Conservation (phyloP, 2,113 vertebrate species). For the Tiliqua scincoides region DNA sequence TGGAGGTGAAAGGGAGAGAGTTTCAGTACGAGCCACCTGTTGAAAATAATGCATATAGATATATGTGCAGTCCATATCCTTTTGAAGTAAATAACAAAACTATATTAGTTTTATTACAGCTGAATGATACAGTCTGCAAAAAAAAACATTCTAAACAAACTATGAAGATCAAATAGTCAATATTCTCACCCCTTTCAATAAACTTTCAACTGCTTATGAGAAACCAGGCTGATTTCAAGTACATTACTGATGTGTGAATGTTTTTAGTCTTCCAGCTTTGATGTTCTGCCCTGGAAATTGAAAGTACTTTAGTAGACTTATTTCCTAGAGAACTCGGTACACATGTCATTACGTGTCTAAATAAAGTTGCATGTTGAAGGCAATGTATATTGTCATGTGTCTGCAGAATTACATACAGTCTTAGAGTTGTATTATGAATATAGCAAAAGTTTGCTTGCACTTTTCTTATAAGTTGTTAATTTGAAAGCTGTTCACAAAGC, state of each 20-base stretch:
- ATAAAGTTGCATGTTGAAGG: neutral
- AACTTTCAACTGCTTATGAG: neutral
- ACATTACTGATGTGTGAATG: neutral
- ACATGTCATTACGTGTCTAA: neutral
- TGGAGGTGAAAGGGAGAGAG: neutral
- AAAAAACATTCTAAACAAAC: neutral
- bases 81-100: neutral
- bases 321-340: neutral
- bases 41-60: neutral
- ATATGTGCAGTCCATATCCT: neutral
- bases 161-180: neutral
- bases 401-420: neutral
- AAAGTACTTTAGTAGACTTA: neutral
- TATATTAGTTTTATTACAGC: neutral
- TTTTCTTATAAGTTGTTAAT: neutral
- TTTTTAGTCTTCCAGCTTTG: neutral
- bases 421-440: neutral
- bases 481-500: neutral
- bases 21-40: neutral
- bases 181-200: neutral
- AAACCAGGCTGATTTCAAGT: neutral
- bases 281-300: neutral
- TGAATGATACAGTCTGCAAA: neutral
- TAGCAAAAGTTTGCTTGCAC: neutral
- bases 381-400: neutral